Percentiles rank a stretch among this genome's conserved stretches.
Conservation (phyloP, 2,888 invertebrate genomes). For the Sinodicranocentrus sp. region DNA sequence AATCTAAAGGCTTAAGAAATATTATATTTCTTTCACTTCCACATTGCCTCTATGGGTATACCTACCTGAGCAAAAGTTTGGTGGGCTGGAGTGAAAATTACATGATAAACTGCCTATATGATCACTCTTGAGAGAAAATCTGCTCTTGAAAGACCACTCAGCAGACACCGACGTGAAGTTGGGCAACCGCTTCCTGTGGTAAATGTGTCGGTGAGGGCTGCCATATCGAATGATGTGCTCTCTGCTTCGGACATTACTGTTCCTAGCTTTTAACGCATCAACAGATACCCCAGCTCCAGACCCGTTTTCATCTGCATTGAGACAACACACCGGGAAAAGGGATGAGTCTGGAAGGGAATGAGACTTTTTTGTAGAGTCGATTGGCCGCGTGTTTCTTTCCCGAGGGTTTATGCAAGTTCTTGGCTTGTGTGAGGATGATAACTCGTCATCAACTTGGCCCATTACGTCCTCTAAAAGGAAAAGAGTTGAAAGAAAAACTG, state of each 20-base stretch:
- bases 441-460: conserved; percentile 50
- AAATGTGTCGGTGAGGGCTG: conserved; percentile 33
- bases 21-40: conserved; percentile 16
- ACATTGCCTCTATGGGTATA: no score
- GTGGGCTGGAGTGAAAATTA: background rate
- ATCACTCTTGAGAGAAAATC: conserved; percentile 71
- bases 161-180: conserved; percentile 63
- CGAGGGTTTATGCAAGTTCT: conserved; percentile 37
- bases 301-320: conserved; percentile 57
- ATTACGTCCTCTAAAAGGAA: background rate
- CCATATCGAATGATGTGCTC: conserved; percentile 31
- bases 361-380: conserved; percentile 70
- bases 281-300: background rate
- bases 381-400: conserved; percentile 30
- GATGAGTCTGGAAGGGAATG: conserved; percentile 75
- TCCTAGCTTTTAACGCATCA: conserved; percentile 11
- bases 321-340: conserved; percentile 70
- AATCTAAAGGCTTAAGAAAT: no score
- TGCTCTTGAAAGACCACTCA: conserved; percentile 73
- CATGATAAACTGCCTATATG: conserved; percentile 55
- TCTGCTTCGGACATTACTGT: conserved; percentile 35
- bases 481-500: background rate
- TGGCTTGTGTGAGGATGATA: conserved; percentile 51
- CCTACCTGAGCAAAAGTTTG: conserved; percentile 28
- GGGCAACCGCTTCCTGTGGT: conserved; percentile 39